Percentiles rank a stretch among this genome's conserved stretches.
These are phyloP conservation scores for Orientallactaga sibirica DNA, from an alignment of 2,797 vertebrate genomes.

Conservation along the genomic window DNA sequence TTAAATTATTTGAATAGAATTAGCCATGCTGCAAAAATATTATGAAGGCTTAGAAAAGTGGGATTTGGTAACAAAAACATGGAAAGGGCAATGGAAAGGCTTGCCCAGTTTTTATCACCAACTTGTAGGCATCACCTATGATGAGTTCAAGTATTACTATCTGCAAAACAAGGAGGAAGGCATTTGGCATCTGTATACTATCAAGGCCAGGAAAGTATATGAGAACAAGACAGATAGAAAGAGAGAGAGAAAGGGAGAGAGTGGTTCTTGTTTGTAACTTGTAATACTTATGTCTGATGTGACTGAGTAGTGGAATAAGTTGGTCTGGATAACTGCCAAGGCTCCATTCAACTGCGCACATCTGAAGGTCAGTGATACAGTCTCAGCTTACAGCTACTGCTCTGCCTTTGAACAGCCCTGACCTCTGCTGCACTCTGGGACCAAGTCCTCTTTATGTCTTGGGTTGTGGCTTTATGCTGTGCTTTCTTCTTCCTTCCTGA, in stretches of 20 bases:
- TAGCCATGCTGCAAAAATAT: slow-evolving; percentile 43
- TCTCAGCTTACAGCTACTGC: slow-evolving; percentile 60
- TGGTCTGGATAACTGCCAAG: slow-evolving; percentile 58
- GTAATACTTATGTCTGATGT: slow-evolving; percentile 60
- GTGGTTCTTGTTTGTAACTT: slow-evolving; percentile 46
- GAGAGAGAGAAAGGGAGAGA: background rate
- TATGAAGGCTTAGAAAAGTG: slow-evolving; percentile 3
- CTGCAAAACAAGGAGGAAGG: slow-evolving; percentile 54
- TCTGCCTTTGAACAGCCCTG: slow-evolving; percentile 54
- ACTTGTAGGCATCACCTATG: slow-evolving; percentile 1
- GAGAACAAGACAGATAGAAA: background rate
- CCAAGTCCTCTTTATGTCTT: slow-evolving; percentile 60
- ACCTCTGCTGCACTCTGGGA: slow-evolving; percentile 6
- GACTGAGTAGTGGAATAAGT: slow-evolving; percentile 55
- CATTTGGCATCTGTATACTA: slow-evolving; percentile 45
- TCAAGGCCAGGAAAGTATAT: slow-evolving; percentile 65
- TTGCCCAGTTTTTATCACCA: slow-evolving; percentile 44
- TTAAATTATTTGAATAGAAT: slow-evolving; percentile 50
- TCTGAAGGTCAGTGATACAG: slow-evolving; percentile 50
- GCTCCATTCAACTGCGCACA: slow-evolving; percentile 5
- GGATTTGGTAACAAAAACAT: slow-evolving; percentile 18
- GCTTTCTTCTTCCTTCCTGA: slow-evolving; percentile 74
- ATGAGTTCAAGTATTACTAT: slow-evolving; percentile 48
- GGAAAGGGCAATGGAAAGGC: background rate
- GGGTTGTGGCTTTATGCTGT: slow-evolving; percentile 57